Evolutionary conservation across 2,113 vertebrate genomes (phyloP), one percentile per base, ranked within the genome.

Genomic region (Dromas ardeola): DNA sequence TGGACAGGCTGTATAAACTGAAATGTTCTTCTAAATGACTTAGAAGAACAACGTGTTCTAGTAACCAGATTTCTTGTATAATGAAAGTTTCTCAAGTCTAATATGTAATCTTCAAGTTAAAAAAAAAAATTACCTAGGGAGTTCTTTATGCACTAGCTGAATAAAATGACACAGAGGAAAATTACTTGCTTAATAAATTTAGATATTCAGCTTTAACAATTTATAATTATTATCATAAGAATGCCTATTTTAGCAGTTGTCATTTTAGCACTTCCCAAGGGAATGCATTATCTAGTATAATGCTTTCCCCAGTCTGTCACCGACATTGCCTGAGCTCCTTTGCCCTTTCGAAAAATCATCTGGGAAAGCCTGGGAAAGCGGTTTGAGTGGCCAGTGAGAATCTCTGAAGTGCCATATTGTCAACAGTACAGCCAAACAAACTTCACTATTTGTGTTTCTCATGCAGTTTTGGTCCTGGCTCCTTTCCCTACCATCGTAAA

Each of bases 1-100:
- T 77, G 81, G 81, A 27, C 89, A 69, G 62, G 61, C 52, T 89
- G 32, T 42, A 62, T 82, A 90, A 81, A 58, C 20, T 23, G 70
- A 80, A 94, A 88, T 90, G 49, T 94, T 96, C 56, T 65, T 86
- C 71, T 87, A 43, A 83, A 65, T 89, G 27, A 72, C 47, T 79
- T 58, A 87, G 89, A 94, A 91, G 80, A 89, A 84, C 6, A 12
- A 25, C 34, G 29, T 58, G 86, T 97, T 80, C 86, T 69, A 30
- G 40, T 72, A 65, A 74, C 71, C 67, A n/a, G 22, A 30, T 96
- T 90, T 91, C 69, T 84, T 63, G 38, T 81, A 19, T 91, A 94
- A 93, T 76, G 73, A 52, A 78, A 47, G 21, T 84, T 87, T 95
- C 66, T 81, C 30, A 76, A 84, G 76, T 58, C 5, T 34, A 89